These are phyloP conservation scores for Esperia sulphurella DNA, from an alignment of 2,888 invertebrate genomes.

Conservation along the genomic window DNA sequence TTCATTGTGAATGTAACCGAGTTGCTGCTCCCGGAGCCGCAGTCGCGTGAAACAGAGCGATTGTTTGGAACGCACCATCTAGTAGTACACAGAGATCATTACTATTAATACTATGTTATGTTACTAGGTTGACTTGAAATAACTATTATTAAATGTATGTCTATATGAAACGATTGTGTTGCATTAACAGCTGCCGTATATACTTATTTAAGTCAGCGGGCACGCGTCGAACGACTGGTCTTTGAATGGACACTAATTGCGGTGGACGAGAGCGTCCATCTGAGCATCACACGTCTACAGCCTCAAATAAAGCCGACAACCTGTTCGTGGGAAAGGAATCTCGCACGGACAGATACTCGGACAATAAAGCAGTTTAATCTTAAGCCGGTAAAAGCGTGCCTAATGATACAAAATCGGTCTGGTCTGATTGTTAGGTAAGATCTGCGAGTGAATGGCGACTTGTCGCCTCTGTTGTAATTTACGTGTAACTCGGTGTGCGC, in stretches of 20 bases:
- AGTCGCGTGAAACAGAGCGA: too few species aligned
- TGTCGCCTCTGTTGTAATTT: conserved; percentile 55
- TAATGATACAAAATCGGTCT: conserved; percentile 45
- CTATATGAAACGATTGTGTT: conserved; percentile 24
- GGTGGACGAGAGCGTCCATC: conserved; percentile 43
- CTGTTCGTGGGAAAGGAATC: conserved; percentile 54
- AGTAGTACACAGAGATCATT: too few species aligned
- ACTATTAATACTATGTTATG: too few species aligned
- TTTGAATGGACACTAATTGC: conserved; percentile 65
- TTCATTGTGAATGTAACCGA: too few species aligned
- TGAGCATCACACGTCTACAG: conserved; percentile 41
- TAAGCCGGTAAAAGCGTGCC: conserved; percentile 45
- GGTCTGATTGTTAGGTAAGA: conserved; percentile 53
- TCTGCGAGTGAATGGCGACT: conserved; percentile 52
- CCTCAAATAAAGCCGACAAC: conserved; percentile 37
- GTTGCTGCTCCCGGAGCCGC: too few species aligned
- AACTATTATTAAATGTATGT: too few species aligned
- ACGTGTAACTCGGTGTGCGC: conserved; percentile 41
- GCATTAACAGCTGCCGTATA: conserved; percentile 35
- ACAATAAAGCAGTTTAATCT: conserved; percentile 35
- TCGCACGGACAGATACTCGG: conserved; percentile 29
- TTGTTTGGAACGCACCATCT: too few species aligned
- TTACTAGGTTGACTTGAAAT: too few species aligned
- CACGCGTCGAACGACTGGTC: conserved; percentile 50
- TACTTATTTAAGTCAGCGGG: conserved; percentile 43